Evolutionary conservation across 2,113 vertebrate genomes (phyloP).

Genomic region (Galeopterus variegatus): DNA sequence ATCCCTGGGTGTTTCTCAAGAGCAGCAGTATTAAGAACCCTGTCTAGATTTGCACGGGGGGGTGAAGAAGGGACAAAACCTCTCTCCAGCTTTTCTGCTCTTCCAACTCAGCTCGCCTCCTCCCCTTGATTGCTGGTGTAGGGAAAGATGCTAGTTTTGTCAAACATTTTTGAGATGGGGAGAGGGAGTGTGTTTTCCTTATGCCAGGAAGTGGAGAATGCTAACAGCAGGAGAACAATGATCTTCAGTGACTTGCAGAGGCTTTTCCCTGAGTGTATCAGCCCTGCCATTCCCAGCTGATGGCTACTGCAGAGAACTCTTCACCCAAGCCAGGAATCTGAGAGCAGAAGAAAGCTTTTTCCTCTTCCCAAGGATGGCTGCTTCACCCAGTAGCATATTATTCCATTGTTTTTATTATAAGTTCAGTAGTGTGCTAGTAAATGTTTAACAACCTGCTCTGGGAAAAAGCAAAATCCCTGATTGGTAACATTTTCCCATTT

Average conservation of each 20-base stretch:
- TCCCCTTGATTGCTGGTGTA: background rate
- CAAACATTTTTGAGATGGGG: background rate
- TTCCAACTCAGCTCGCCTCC: background rate
- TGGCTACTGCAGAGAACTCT: background rate
- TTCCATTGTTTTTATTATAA: slow-evolving; percentile 8
- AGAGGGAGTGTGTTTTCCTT: background rate
- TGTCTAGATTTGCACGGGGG: background rate
- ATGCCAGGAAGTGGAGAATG: background rate
- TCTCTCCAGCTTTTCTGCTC: background rate
- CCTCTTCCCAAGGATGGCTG: background rate
- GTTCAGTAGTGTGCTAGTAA: background rate
- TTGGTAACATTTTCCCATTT: background rate
- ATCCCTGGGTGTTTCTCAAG: background rate
- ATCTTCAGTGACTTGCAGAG: background rate
- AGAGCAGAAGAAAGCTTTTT: slow-evolving; percentile 45
- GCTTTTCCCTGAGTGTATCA: background rate
- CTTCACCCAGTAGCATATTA: background rate
- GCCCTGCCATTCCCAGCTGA: background rate
- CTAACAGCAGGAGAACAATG: background rate
- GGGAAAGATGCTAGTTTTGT: background rate
- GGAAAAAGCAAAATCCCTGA: background rate
- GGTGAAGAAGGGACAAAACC: background rate
- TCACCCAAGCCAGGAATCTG: background rate
- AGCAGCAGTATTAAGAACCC: background rate
- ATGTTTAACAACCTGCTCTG: background rate